phyloP scores from a whole-genome alignment of 1,140 invertebrate genomes.

The Drosophila bipectinata region DNA sequence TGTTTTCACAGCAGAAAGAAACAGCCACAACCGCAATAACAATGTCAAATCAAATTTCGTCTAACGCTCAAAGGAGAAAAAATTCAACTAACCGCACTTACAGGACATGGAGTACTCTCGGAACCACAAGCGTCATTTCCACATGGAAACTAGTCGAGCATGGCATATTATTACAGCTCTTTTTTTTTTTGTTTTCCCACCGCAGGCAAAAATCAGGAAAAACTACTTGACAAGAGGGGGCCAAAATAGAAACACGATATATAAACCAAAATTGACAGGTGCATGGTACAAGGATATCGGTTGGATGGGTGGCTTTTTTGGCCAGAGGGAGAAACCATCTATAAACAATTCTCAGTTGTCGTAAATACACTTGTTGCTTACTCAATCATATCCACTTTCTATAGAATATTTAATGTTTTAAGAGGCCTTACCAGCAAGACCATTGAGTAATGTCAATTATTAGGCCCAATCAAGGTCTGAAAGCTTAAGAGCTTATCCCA shows the following conservation, averaged over 20 bases:
- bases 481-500: too few relatives aligned
- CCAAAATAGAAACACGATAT: conserved; percentile 13
- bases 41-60: conserved; percentile 35
- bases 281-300: conserved; percentile 18
- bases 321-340: conserved; percentile 9
- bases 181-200: conserved; percentile 34
- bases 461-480: not conserved
- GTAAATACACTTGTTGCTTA: conserved; percentile 38
- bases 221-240: conserved; percentile 22
- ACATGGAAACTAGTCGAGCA: conserved; percentile 25
- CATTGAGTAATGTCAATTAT: not conserved
- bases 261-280: conserved; percentile 37
- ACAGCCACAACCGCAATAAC: conserved; percentile 23
- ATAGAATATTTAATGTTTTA: conserved; percentile 14
- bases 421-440: too few relatives aligned
- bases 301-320: not conserved
- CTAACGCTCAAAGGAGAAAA: not conserved
- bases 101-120: conserved; percentile 32
- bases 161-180: conserved; percentile 47
- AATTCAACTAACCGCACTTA: not conserved
- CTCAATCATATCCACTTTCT: conserved; percentile 13
- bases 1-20: conserved; percentile 1
- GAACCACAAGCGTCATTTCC: not conserved
- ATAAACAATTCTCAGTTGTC: conserved; percentile 9
- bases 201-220: conserved; percentile 22